Base-by-base conservation (phyloP, 1,140 invertebrate genomes). In the Pseudomyrmex cubaensis region DNA sequence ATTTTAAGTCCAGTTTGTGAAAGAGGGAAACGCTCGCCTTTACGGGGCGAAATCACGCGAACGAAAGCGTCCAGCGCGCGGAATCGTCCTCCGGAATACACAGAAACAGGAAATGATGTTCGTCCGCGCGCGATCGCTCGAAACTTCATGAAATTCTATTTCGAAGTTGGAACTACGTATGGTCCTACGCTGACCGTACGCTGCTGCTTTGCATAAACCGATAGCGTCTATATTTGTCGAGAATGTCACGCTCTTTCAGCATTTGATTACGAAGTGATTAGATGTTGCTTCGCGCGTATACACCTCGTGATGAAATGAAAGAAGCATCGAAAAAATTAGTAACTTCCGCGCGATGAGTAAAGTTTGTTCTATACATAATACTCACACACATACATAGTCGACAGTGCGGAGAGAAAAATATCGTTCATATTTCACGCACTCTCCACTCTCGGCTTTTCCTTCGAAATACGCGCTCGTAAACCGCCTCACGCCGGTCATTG, bases 91-190 rank as follows among this genome's bases (percentile, higher is more conserved):
- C 9, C 17, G 76, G 70, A 66, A 72, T 50, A 80, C 44, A 35
- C 20, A 22, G 66, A 15, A 25, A 80, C 76, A 72, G 76, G 76
- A 80, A 80, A 80, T 80, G 76, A 80, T 70, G 54, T 80, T 80
- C 76, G 54, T 35, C 8, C 13, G 35, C 5, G 66, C 44, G 66
- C 44, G 66, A 80, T 80, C 76, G 66, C 66, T 72, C 59, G 76
- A 72, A 80, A 80, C 76, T 80, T 80, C 66, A 80, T 80, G 76
- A 80, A 80, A 80, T 80, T 80, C 76, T 80, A 80, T 80, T 80
- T 72, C 76, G 54, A 57, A 70, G 76, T 72, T 80, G 54, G n/a
- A 80, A 80, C 44, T 70, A 80, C 54, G 70, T 50, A 70, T 54
- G 54, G 44, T 59, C 15, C 25, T 25, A 4, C 54, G 35, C 35